A percentile compares a stretch with the other conserved stretches of the same genome.
These are phyloP conservation scores for Vollenhovia emeryi DNA, from an alignment of 1,140 invertebrate genomes.

Conservation along the genomic window DNA sequence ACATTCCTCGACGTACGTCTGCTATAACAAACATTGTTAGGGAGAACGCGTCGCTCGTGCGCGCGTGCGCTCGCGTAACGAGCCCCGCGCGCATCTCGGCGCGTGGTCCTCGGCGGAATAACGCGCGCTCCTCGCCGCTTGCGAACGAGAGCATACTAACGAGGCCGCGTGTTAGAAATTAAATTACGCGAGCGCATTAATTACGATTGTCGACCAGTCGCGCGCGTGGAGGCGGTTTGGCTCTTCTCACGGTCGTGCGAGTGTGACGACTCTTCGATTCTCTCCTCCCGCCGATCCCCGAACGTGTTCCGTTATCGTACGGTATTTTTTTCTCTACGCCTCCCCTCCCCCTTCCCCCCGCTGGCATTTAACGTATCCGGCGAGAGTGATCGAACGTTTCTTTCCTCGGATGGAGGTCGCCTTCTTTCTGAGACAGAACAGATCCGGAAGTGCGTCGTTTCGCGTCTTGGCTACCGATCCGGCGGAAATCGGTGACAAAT, in stretches of 20 bases:
- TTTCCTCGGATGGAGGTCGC: background rate
- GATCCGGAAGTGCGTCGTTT: background rate
- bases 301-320: slow-evolving; percentile 53
- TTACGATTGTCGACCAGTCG: slow-evolving; percentile 13
- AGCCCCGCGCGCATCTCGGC: slow-evolving; percentile 12
- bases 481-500: background rate
- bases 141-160: slow-evolving; percentile 50
- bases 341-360: background rate
- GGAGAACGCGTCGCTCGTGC: slow-evolving; percentile 28
- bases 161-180: slow-evolving; percentile 36
- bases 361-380: slow-evolving; percentile 22
- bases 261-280: background rate
- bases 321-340: slow-evolving; percentile 45
- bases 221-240: background rate
- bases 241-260: background rate
- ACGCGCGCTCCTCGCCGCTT: background rate
- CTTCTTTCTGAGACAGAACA: background rate
- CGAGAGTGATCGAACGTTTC: slow-evolving; percentile 27
- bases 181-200: slow-evolving; percentile 43
- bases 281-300: slow-evolving; percentile 11
- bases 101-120: slow-evolving; percentile 34
- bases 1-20: slow-evolving; percentile 73
- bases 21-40: slow-evolving; percentile 76
- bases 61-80: background rate
- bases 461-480: background rate